Percentiles rank a stretch among this genome's conserved stretches.
These are phyloP conservation scores for Bombus cullumanus DNA, from an alignment of 1,140 invertebrate species.

Conservation along the genomic window DNA sequence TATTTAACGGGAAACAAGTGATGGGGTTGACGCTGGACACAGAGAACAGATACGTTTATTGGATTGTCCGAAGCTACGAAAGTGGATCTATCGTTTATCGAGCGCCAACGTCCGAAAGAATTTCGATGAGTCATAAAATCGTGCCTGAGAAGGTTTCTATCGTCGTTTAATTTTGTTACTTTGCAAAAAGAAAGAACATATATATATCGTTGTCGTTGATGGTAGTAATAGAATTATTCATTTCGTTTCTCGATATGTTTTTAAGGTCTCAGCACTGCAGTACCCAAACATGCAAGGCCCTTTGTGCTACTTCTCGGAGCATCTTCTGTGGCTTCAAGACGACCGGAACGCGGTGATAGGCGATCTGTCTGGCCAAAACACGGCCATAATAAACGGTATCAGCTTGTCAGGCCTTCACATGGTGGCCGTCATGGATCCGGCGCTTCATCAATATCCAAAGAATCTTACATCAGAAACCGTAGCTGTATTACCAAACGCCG, in stretches of 20 bases:
- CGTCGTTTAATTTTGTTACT: neutral
- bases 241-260: neutral
- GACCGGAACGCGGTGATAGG: conserved; percentile 89
- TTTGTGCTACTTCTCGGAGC: conserved; percentile 90
- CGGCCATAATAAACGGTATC: conserved; percentile 87
- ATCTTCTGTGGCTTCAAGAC: conserved; percentile 91
- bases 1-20: conserved; percentile 92
- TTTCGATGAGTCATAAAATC: conserved; percentile 77
- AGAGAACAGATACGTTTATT: conserved; percentile 89
- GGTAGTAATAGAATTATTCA: neutral
- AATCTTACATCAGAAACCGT: conserved; percentile 81
- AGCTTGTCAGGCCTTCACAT: conserved; percentile 86
- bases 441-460: conserved; percentile 85
- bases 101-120: conserved; percentile 85
- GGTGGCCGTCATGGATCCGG: conserved; percentile 89
- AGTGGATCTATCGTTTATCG: conserved; percentile 87
- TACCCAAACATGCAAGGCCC: conserved; percentile 85
- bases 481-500: conserved; percentile 87
- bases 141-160: conserved; percentile 76
- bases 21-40: conserved; percentile 92
- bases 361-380: conserved; percentile 89
- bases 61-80: conserved; percentile 90
- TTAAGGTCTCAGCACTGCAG: conserved; percentile 80
- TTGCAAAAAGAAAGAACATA: neutral
- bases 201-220: neutral